A percentile compares a stretch with the other conserved stretches of the same genome.
phyloP scores from a whole-genome alignment of 2,113 vertebrate species.

The Glaucidium brasilianum region DNA sequence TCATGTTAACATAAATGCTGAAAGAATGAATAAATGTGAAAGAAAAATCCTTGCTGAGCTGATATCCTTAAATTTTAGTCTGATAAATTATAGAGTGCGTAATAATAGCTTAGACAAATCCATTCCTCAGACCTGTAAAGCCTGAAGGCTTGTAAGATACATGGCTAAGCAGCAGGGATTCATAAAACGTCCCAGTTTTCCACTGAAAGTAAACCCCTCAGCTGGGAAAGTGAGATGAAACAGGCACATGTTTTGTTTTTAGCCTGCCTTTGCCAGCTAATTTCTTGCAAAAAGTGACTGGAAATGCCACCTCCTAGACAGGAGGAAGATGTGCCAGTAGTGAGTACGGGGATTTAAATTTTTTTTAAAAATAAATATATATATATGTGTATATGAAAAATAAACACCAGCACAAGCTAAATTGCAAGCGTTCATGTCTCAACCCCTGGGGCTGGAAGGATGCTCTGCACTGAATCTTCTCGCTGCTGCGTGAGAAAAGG shows the following conservation, averaged over 20 bases:
- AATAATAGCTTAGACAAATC: conserved; percentile 3
- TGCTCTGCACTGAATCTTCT: background rate
- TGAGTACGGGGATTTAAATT: background rate
- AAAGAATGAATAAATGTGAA: conserved; percentile 9
- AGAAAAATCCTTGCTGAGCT: background rate
- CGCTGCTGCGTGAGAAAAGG: background rate
- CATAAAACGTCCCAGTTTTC: background rate
- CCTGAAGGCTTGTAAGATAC: background rate
- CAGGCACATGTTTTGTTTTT: background rate
- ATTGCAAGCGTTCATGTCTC: background rate
- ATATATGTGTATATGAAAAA: background rate
- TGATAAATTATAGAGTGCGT: background rate
- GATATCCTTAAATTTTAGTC: conserved; percentile 1
- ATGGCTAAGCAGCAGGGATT: background rate
- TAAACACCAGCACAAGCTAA: background rate
- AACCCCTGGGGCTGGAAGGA: background rate
- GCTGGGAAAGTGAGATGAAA: background rate
- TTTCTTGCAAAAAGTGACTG: background rate
- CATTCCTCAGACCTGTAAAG: background rate
- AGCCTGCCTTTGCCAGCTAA: background rate
- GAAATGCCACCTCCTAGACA: background rate
- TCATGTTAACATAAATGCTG: background rate
- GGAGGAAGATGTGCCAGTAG: background rate
- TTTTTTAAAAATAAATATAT: too few species aligned
- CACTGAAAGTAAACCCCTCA: background rate